Evolutionary conservation across 1,140 invertebrate genomes (phyloP).

Genomic region (Odontomachus brunneus): DNA sequence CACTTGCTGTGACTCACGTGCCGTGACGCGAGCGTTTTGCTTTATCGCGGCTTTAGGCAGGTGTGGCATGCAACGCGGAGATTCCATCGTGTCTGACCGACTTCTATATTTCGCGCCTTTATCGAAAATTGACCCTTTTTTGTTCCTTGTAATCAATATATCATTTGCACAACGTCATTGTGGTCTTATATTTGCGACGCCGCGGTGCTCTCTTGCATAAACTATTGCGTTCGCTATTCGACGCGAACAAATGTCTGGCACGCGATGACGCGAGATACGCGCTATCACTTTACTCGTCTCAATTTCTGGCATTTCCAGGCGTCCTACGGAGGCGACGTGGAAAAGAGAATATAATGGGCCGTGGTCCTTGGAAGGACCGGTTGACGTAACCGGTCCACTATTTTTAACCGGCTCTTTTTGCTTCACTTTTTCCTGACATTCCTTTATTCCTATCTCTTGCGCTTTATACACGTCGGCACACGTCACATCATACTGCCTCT

Average conservation of each 20-base stretch:
- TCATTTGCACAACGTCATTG: background rate
- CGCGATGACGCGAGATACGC: background rate
- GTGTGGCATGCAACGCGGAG: constrained; percentile 28
- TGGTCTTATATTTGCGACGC: background rate
- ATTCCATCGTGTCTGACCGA: background rate
- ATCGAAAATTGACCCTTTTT: background rate
- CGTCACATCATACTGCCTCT: too few species aligned
- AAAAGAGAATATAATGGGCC: constrained; percentile 49
- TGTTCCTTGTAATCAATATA: too few species aligned
- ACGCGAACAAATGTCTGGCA: constrained; percentile 2
- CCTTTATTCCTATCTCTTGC: constrained; percentile 30
- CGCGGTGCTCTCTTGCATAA: background rate
- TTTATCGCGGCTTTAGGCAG: constrained; percentile 62
- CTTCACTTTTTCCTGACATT: constrained; percentile 28
- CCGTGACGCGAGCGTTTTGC: constrained; percentile 36
- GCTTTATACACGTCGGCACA: too few species aligned
- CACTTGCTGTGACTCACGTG: constrained; percentile 48
- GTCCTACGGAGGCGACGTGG: constrained; percentile 4
- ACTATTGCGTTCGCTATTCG: constrained; percentile 8
- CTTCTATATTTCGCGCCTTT: background rate
- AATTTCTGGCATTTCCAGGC: constrained; percentile 48
- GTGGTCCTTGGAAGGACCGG: constrained; percentile 56
- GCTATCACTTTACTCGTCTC: constrained; percentile 17
- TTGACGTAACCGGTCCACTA: constrained; percentile 74
- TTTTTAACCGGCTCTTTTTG: constrained; percentile 71